Evolutionary conservation across 1,140 invertebrate genomes (phyloP).

Genomic region (Aphelinus certus): DNA sequence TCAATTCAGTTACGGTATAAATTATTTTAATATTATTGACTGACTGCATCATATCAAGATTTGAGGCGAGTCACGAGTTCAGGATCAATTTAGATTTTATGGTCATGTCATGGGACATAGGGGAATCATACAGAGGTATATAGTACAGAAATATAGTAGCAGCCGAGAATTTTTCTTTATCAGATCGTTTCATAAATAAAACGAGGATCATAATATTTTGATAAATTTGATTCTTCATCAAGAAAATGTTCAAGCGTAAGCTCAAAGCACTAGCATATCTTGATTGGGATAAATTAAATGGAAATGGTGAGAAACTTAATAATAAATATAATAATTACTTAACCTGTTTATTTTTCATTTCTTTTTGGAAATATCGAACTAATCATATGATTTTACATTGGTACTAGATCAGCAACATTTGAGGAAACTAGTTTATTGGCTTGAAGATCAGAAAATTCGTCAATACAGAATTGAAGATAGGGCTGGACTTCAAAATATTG

Average conservation of each 20-base stretch:
- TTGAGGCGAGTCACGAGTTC: no score
- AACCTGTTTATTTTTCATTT: constrained; percentile 6
- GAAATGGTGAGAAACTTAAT: constrained; percentile 66
- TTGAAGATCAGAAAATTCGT: constrained; percentile 94
- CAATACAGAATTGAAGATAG: constrained; percentile 88
- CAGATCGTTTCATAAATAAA: neutral
- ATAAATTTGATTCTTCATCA: neutral
- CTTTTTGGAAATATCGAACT: neutral
- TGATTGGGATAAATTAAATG: constrained; percentile 74
- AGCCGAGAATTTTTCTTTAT: neutral
- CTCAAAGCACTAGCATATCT: constrained; percentile 80
- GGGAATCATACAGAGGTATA: no score
- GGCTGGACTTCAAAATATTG: constrained; percentile 73
- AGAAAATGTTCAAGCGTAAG: constrained; percentile 76
- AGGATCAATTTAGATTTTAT: no score
- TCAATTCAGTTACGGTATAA: no score
- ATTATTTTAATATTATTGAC: no score
- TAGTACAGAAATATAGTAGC: no score
- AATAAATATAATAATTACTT: no score
- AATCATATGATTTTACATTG: neutral
- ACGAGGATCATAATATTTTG: neutral
- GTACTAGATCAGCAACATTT: constrained; percentile 80
- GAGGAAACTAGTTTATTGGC: constrained; percentile 84
- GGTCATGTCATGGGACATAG: no score
- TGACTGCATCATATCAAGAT: no score